These are phyloP conservation scores for Xestia ashworthii DNA, from an alignment of 2,888 invertebrate genomes.

Conservation along the genomic window DNA sequence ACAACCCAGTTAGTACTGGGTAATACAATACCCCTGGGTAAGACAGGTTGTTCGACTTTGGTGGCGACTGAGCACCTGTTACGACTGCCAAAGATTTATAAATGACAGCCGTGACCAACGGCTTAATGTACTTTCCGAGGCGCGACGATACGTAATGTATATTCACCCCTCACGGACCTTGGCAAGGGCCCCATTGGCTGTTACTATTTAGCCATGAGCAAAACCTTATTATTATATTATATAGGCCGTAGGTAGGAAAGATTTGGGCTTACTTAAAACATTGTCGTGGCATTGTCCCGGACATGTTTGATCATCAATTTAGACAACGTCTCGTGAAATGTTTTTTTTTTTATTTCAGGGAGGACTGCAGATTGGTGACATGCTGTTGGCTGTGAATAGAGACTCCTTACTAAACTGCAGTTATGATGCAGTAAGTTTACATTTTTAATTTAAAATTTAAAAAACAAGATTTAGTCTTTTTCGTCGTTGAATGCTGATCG, in stretches of 20 bases:
- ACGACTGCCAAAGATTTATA: neutral
- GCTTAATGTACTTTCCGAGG: neutral
- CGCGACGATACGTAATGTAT: no score
- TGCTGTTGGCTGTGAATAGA: slow-evolving; percentile 98
- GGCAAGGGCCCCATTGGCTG: no score
- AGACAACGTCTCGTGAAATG: neutral
- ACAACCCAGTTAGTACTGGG: neutral
- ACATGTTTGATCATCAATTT: neutral
- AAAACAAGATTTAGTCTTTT: no score
- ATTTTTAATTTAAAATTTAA: no score
- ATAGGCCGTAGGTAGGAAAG: neutral
- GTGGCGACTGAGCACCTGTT: neutral
- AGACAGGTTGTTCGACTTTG: neutral
- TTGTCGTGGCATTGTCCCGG: neutral
- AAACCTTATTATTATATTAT: neutral
- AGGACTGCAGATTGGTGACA: slow-evolving; percentile 98
- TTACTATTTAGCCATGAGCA: neutral
- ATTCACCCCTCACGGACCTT: no score
- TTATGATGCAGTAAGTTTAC: slow-evolving; percentile 95
- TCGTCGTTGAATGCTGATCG: no score
- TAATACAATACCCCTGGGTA: neutral
- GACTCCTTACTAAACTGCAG: slow-evolving; percentile 96
- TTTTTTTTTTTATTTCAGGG: slow-evolving; percentile 91
- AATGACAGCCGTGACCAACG: neutral
- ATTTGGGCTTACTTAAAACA: neutral